Conservation (phyloP, 2,113 vertebrate species). For the Zosterops borbonicus region DNA sequence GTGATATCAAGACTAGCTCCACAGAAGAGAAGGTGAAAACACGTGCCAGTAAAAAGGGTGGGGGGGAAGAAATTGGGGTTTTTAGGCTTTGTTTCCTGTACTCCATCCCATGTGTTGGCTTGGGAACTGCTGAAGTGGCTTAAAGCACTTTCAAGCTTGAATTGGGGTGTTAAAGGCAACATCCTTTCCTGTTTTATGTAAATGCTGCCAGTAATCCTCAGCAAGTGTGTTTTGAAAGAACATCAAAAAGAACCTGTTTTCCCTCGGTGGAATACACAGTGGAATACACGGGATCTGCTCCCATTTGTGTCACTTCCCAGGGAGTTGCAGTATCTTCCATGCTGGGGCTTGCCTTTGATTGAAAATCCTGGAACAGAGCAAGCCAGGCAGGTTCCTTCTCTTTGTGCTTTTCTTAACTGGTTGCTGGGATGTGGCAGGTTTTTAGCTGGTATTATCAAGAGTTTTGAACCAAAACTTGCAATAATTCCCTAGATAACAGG, state of each 20-base stretch:
- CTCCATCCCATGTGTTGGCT: neutral
- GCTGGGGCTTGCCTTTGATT: neutral
- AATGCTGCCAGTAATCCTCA: neutral
- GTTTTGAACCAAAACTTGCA: neutral
- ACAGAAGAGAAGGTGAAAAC: neutral
- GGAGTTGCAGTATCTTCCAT: neutral
- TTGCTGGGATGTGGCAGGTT: neutral
- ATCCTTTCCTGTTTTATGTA: neutral
- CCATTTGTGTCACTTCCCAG: neutral
- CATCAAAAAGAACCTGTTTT: neutral
- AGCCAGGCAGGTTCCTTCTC: neutral
- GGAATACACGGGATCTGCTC: neutral
- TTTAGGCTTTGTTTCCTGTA: neutral
- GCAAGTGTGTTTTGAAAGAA: neutral
- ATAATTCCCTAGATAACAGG: neutral
- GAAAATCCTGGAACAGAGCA: neutral
- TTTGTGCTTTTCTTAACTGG: neutral
- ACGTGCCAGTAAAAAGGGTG: neutral
- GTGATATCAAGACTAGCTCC: neutral
- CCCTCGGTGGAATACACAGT: neutral
- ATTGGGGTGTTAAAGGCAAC: neutral
- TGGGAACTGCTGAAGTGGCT: neutral
- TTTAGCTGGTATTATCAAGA: neutral
- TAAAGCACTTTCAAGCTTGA: neutral
- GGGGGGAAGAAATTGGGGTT: fast-evolving